These are phyloP conservation scores for Lycopodina hypogea DNA, from an alignment of 37 sponge, comb jelly and placozoan species.

Conservation along the genomic window DNA sequence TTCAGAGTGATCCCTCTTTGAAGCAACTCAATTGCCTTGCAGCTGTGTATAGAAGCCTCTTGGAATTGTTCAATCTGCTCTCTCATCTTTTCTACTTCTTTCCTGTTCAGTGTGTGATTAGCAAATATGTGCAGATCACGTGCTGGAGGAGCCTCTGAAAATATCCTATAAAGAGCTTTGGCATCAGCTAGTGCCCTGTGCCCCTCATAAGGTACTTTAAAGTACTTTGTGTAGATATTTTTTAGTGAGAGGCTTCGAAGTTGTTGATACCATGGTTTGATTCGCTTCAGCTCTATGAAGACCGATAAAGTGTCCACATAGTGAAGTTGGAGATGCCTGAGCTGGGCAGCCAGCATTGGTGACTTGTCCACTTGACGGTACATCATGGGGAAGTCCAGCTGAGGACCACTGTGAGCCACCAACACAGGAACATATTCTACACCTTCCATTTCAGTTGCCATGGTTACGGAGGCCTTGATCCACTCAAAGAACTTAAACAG, in stretches of 20 bases:
- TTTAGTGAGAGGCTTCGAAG: neutral
- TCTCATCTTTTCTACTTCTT: neutral
- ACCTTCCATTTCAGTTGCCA: neutral
- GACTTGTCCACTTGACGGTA: neutral
- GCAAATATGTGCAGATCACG: neutral
- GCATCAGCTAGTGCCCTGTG: slow-evolving; percentile 33
- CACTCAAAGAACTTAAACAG: slow-evolving; percentile 8
- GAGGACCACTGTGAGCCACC: slow-evolving; percentile 22
- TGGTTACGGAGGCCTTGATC: slow-evolving; percentile 1
- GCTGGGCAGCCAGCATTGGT: neutral
- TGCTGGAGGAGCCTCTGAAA: slow-evolving; percentile 3
- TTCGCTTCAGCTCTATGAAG: neutral
- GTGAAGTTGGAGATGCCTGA: slow-evolving; percentile 7
- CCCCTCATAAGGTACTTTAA: neutral
- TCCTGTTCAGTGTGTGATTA: neutral
- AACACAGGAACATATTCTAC: slow-evolving; percentile 6
- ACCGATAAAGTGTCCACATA: slow-evolving; percentile 7
- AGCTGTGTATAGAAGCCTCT: neutral
- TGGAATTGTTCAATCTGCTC: slow-evolving; percentile 1
- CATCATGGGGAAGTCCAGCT: slow-evolving; percentile 17
- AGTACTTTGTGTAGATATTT: neutral
- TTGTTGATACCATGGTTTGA: neutral
- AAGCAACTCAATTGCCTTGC: slow-evolving; percentile 1
- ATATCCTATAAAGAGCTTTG: slow-evolving; percentile 8
- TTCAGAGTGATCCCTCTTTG: neutral